A percentile compares a stretch with the other conserved stretches of the same genome.
Evolutionary conservation across 1,140 invertebrate species (phyloP).

Genomic region (Drosophila lacteicornis): DNA sequence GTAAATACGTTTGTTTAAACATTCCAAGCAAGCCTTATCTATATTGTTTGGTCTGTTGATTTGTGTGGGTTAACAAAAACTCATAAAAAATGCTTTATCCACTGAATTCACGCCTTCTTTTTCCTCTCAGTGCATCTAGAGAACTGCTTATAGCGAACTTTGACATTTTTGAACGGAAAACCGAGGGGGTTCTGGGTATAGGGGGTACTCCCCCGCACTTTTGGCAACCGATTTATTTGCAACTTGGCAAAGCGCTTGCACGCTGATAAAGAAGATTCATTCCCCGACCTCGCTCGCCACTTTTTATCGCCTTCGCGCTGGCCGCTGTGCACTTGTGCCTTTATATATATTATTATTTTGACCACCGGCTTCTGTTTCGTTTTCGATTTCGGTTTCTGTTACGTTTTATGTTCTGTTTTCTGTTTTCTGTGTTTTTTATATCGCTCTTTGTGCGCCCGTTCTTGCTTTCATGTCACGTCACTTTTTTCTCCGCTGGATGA

Average conservation of each 20-base stretch:
- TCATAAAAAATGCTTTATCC: not conserved
- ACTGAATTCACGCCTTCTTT: not conserved
- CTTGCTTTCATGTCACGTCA: constrained; percentile 78
- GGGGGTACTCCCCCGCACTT: constrained; percentile 30
- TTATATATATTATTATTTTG: constrained; percentile 34
- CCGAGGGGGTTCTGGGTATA: too few species aligned
- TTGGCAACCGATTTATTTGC: constrained; percentile 48
- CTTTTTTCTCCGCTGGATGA: constrained; percentile 71
- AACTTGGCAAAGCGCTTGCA: constrained; percentile 40
- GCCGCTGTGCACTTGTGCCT: constrained; percentile 28
- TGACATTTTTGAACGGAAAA: constrained; percentile 44
- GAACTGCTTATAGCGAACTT: constrained; percentile 31
- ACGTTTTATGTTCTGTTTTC: constrained; percentile 38
- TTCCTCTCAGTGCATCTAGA: constrained; percentile 9
- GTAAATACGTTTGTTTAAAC: not conserved
- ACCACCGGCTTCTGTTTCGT: constrained; percentile 61
- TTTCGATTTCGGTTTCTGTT: constrained; percentile 39
- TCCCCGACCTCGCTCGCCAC: constrained; percentile 36
- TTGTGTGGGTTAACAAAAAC: not conserved
- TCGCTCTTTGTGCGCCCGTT: constrained; percentile 54
- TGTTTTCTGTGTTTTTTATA: constrained; percentile 44
- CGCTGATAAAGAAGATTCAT: constrained; percentile 40
- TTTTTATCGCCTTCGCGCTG: constrained; percentile 34
- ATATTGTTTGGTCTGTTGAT: not conserved
- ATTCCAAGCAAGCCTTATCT: not conserved